phyloP scores from a whole-genome alignment of 2,888 invertebrate species.

The Eulithis prunata region DNA sequence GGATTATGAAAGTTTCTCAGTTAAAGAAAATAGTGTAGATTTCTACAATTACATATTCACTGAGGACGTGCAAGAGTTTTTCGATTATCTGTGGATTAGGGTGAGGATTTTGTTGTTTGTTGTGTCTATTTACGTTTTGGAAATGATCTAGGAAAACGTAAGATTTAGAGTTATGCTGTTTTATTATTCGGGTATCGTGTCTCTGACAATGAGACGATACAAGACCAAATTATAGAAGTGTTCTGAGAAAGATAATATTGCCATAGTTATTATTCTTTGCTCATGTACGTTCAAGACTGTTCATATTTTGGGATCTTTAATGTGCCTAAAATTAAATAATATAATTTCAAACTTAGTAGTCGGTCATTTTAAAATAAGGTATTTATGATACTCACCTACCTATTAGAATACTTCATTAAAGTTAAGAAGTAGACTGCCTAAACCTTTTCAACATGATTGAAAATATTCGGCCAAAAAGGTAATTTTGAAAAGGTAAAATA shows the following conservation, averaged over 20 bases:
- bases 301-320: conserved; percentile 1
- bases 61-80: conserved; percentile 65
- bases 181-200: conserved; percentile 9
- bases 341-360: background rate
- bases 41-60: conserved; percentile 59
- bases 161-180: conserved; percentile 6
- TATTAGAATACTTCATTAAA: background rate
- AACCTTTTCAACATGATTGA: background rate
- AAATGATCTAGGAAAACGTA: conserved; percentile 66
- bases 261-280: background rate
- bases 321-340: background rate
- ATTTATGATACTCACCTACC: background rate
- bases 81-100: conserved; percentile 76
- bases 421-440: background rate
- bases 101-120: conserved; percentile 66
- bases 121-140: conserved; percentile 74
- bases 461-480: background rate
- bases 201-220: conserved; percentile 19
- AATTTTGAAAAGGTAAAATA: background rate
- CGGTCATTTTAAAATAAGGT: background rate
- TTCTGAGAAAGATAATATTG: background rate
- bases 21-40: conserved; percentile 38
- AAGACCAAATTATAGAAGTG: background rate
- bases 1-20: conserved; percentile 49
- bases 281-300: conserved; percentile 16